Evolutionary conservation across 2,797 vertebrate genomes (phyloP).

Genomic region (Anolis apletophallus): DNA sequence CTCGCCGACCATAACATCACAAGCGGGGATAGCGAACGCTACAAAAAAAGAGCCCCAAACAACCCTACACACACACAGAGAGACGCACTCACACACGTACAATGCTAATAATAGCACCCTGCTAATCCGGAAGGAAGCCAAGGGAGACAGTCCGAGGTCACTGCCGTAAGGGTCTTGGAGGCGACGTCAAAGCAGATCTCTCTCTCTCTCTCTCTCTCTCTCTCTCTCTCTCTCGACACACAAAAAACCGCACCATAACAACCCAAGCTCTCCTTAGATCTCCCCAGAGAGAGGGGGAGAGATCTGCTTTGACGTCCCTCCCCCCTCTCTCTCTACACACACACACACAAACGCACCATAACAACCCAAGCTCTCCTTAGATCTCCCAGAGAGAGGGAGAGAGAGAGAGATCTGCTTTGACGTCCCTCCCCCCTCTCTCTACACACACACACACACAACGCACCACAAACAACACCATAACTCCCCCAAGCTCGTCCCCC

Average conservation of each 20-base stretch:
- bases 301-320: too few relatives aligned
- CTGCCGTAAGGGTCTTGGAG: not conserved
- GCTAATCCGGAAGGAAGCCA: slow-evolving; percentile 39
- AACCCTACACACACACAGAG: not conserved
- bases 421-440: too few relatives aligned
- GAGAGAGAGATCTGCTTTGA: too few relatives aligned
- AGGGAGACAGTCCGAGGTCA: slow-evolving; percentile 43
- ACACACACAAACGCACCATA: too few relatives aligned
- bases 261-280: not conserved
- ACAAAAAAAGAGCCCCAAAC: not conserved
- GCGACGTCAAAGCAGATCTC: slow-evolving; percentile 23
- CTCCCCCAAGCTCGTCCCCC: too few relatives aligned
- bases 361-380: too few relatives aligned
- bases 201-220: not conserved
- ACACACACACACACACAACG: too few relatives aligned
- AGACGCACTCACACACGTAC: too few relatives aligned
- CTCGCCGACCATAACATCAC: not conserved
- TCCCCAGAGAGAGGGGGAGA: too few relatives aligned
- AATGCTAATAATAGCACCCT: slow-evolving; percentile 34
- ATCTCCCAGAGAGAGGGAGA: too few relatives aligned
- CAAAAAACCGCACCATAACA: not conserved
- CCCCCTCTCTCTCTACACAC: too few relatives aligned
- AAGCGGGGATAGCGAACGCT: not conserved
- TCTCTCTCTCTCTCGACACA: not conserved
- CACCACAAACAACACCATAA: too few relatives aligned